A percentile compares a stretch with the other conserved stretches of the same genome.
Evolutionary conservation across 2,888 invertebrate genomes (phyloP).

Genomic region (Cotesia congregata): DNA sequence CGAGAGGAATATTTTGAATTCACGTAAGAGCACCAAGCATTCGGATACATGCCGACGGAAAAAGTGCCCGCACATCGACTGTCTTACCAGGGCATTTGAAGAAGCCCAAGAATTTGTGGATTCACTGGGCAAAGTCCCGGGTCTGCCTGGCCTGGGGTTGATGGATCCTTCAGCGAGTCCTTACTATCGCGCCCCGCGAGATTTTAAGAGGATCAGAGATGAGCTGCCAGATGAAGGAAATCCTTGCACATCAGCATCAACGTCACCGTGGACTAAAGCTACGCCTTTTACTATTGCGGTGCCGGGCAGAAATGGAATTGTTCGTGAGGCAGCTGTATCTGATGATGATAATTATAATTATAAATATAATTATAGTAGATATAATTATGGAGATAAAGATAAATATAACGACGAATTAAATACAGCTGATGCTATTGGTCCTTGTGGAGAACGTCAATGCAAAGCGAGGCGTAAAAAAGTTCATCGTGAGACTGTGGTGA

Average conservation of each 20-base stretch:
- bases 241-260: slow-evolving; percentile 37
- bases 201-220: slow-evolving; percentile 9
- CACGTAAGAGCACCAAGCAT: not conserved
- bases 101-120: slow-evolving; percentile 64
- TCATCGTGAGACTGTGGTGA: slow-evolving; percentile 3
- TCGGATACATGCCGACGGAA: slow-evolving; percentile 49
- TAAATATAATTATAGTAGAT: too few relatives aligned
- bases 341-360: slow-evolving; percentile 3
- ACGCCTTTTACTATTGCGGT: slow-evolving; percentile 39
- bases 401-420: slow-evolving; percentile 42
- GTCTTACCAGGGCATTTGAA: slow-evolving; percentile 57
- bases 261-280: slow-evolving; percentile 27
- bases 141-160: slow-evolving; percentile 60
- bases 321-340: slow-evolving; percentile 54
- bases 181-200: slow-evolving; percentile 54
- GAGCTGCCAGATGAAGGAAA: slow-evolving; percentile 19
- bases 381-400: slow-evolving; percentile 47
- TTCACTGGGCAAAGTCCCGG: slow-evolving; percentile 60
- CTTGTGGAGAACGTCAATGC: slow-evolving; percentile 57
- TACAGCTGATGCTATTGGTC: slow-evolving; percentile 50
- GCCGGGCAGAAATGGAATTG: slow-evolving; percentile 53
- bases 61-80: slow-evolving; percentile 56
- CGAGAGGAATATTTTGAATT: not conserved
- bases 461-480: slow-evolving; percentile 48
- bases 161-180: slow-evolving; percentile 63